Evolutionary conservation across 2,888 invertebrate genomes (phyloP).

Genomic region (Ptilodon capucinus): DNA sequence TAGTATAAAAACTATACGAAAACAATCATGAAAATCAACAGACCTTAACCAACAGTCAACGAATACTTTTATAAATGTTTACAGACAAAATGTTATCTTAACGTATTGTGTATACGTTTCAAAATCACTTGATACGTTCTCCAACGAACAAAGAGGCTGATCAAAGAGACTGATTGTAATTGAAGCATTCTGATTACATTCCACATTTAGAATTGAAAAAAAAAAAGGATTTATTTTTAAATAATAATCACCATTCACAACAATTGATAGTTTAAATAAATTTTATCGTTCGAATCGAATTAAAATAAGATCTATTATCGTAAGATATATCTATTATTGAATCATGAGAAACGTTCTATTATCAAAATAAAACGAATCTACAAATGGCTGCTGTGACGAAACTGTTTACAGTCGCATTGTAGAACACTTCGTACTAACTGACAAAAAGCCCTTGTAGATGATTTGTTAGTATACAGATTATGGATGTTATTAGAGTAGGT

Average conservation of each 20-base stretch:
- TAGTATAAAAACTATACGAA: constrained; percentile 5
- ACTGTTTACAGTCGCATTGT: too few relatives aligned
- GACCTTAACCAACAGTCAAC: constrained; percentile 10
- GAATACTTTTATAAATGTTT: background rate
- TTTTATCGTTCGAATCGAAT: too few relatives aligned
- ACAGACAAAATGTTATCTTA: constrained; percentile 1
- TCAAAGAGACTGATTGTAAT: constrained; percentile 39
- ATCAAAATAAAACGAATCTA: too few relatives aligned
- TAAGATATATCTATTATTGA: too few relatives aligned
- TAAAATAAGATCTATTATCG: too few relatives aligned
- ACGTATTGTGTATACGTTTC: accelerated
- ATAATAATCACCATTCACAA: background rate
- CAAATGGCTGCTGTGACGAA: too few relatives aligned
- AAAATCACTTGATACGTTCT: background rate
- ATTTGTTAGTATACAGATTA: too few relatives aligned
- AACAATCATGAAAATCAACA: constrained; percentile 18
- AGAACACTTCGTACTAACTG: too few relatives aligned
- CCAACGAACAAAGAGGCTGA: constrained; percentile 32
- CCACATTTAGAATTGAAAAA: constrained; percentile 13
- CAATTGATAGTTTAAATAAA: background rate
- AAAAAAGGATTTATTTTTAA: constrained; percentile 4
- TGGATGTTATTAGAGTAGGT: too few relatives aligned
- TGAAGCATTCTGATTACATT: constrained; percentile 6
- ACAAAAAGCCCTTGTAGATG: too few relatives aligned
- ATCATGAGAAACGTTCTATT: too few relatives aligned